Base-by-base conservation (phyloP, 2,797 vertebrate genomes). In the Acrocephalus scirpaceus region DNA sequence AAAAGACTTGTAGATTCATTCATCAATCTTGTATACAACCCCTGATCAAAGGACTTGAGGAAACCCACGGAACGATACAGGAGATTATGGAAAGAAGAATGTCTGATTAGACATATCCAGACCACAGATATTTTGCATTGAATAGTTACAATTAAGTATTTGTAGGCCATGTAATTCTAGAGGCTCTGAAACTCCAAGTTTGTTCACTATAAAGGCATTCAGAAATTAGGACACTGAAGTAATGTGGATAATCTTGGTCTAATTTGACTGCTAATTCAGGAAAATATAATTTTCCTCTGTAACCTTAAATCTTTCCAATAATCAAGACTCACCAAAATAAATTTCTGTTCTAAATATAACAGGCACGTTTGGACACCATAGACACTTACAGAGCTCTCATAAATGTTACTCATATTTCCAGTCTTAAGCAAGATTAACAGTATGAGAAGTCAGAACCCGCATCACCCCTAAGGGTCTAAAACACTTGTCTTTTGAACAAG, bases 11-110 rank as follows among this genome's bases (percentile, higher is more conserved):
- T 38, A 40, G 29, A 72, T 34, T 86, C 58, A 77, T 17, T 71
- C 16, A 50, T 57, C 42, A 48, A 1, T n/a, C 56, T 65, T 67
- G 2, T 4, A 26, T 11, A 32, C 8, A 67, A 11, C 18, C 21
- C 26, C 13, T 75, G 38, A 54, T 6, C 40, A 91, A 50, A 47
- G 13, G 16, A 77, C 47, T 2, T 65, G 51, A 51, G 17, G 22
- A 84, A 60, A 71, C 6, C 3, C 5, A 1, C 16, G 26, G 21
- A 81, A 75, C 5, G 2, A 34, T 36, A 27, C 0, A 17, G 12
- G 4, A 11, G 2, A 48, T 47, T 30, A 66, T 10, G 21, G 15
- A 80, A 81, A 67, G 36, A 83, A 90, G 36, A 16, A 10, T 36
- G 7, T 21, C 36, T 45, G 10, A 11, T 10, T 57, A 77, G 8